These are phyloP conservation scores for Tapirus terrestris DNA, from an alignment of 2,113 vertebrate species.

Conservation along the genomic window DNA sequence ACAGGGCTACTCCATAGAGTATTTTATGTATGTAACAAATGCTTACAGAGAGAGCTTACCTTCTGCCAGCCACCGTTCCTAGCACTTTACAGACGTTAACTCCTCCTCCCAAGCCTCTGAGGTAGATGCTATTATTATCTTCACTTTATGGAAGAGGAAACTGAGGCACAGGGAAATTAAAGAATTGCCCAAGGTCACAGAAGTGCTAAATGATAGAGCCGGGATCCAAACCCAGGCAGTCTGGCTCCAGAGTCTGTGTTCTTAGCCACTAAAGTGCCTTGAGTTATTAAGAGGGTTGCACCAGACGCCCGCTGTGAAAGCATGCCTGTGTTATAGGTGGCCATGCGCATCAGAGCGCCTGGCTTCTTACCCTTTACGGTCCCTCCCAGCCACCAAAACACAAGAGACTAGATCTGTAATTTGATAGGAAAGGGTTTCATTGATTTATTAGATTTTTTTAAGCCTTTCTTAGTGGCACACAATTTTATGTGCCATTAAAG, in stretches of 20 bases:
- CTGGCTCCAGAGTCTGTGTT: background rate
- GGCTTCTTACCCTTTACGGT: background rate
- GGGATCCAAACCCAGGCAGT: background rate
- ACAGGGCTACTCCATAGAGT: background rate
- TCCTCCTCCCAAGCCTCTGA: background rate
- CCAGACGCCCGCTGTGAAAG: background rate
- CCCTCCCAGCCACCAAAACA: background rate
- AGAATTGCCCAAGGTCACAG: background rate
- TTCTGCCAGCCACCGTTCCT: background rate
- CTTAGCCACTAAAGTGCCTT: background rate
- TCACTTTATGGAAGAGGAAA: background rate
- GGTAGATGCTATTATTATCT: background rate
- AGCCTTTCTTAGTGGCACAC: background rate
- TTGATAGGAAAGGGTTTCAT: background rate
- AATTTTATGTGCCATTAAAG: background rate
- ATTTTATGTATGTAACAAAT: constrained; percentile 35
- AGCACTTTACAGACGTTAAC: background rate
- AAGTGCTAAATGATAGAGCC: background rate
- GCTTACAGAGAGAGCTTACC: background rate
- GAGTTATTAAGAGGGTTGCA: background rate
- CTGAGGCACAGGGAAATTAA: background rate
- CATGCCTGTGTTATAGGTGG: background rate
- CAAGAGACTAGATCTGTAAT: background rate
- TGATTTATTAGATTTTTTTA: background rate
- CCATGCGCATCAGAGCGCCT: background rate